Conservation (phyloP, 1,140 invertebrate species). For the Rhagoletis pomonella region DNA sequence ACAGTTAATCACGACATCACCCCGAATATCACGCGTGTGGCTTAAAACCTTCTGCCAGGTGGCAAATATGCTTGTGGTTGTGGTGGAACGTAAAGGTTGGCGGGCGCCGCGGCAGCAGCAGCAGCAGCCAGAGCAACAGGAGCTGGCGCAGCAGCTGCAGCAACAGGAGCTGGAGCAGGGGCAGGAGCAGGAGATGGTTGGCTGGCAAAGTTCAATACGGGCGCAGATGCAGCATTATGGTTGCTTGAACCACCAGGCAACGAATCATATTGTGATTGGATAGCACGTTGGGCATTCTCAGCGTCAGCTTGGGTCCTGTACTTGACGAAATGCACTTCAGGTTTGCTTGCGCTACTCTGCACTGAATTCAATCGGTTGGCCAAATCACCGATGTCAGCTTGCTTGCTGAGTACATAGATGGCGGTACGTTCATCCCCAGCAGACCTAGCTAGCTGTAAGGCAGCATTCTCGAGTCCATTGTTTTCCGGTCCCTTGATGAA, state of each 20-base stretch:
- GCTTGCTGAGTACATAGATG: slow-evolving; percentile 89
- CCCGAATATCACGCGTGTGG: not conserved
- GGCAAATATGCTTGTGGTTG: slow-evolving; percentile 64
- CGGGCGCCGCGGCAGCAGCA: not conserved
- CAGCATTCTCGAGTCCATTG: slow-evolving; percentile 77
- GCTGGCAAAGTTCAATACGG: slow-evolving; percentile 65
- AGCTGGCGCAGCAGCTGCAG: slow-evolving; percentile 63
- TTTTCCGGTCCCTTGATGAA: slow-evolving; percentile 86
- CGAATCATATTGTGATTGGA: slow-evolving; percentile 67
- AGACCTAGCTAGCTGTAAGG: slow-evolving; percentile 79
- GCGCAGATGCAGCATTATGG: slow-evolving; percentile 62
- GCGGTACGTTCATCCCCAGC: slow-evolving; percentile 86
- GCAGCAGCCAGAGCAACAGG: slow-evolving; percentile 53
- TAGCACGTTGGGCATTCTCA: slow-evolving; percentile 66
- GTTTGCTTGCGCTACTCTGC: slow-evolving; percentile 74
- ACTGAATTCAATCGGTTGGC: slow-evolving; percentile 63
- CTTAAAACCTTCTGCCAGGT: slow-evolving; percentile 62
- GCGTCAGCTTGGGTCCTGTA: slow-evolving; percentile 80
- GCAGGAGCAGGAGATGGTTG: slow-evolving; percentile 53
- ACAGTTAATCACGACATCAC: slow-evolving; percentile 27
- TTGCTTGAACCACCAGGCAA: slow-evolving; percentile 64
- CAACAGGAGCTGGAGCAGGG: slow-evolving; percentile 17
- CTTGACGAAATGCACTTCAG: slow-evolving; percentile 84
- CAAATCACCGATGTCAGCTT: slow-evolving; percentile 64
- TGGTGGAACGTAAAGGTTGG: slow-evolving; percentile 59